A percentile compares a stretch with the other conserved stretches of the same genome.
Conservation (phyloP, 2,797 vertebrate species). For the Squalus acanthias region DNA sequence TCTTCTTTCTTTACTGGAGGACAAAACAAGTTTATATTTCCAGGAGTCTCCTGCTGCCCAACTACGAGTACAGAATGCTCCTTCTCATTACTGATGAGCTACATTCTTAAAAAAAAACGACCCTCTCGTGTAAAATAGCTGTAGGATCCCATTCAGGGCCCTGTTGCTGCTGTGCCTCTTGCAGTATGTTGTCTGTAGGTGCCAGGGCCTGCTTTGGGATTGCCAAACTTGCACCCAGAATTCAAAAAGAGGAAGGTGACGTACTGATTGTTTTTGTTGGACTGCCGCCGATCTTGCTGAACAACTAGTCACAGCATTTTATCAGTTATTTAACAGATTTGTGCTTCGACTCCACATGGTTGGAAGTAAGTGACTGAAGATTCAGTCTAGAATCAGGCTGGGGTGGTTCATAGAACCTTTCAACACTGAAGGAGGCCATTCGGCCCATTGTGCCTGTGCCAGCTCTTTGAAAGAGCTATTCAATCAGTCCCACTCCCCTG, state of each 20-base stretch:
- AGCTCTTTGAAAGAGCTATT: neutral
- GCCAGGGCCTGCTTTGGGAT: too few species aligned
- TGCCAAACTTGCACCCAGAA: too few species aligned
- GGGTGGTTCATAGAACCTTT: neutral
- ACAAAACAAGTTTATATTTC: neutral
- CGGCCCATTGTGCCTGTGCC: neutral
- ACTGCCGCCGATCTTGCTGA: neutral
- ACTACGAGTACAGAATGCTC: neutral
- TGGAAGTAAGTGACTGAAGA: neutral
- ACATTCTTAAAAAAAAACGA: neutral
- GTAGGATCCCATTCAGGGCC: neutral
- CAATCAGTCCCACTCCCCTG: neutral
- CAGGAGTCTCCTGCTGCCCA: neutral
- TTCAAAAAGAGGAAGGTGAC: too few species aligned
- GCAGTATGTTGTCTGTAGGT: too few species aligned
- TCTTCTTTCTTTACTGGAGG: neutral
- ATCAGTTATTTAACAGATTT: neutral
- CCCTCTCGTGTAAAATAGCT: too few species aligned
- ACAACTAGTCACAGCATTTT: neutral
- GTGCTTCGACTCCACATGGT: neutral
- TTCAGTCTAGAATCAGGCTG: neutral
- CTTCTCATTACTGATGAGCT: neutral
- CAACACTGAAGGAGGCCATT: neutral
- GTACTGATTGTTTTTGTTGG: too few species aligned
- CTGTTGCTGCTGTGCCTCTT: neutral